Conservation (phyloP, 2,797 vertebrate species). For the Cossypha niveicapilla region DNA sequence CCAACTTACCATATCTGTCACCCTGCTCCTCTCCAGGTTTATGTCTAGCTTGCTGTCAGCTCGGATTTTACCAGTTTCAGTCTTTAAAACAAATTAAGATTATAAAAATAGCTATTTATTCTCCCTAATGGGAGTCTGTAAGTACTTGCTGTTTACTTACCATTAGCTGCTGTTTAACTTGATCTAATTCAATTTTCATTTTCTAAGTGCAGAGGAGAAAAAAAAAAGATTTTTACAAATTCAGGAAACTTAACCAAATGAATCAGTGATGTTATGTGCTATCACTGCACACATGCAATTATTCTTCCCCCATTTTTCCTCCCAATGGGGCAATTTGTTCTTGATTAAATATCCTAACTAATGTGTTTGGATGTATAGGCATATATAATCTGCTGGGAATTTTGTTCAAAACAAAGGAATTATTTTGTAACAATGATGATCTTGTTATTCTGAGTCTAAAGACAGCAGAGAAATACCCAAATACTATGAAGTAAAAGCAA, state of each 20-base stretch:
- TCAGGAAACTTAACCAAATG: not conserved
- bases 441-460: not conserved
- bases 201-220: conserved; percentile 77
- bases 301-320: not conserved
- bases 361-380: not conserved
- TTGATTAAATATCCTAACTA: not conserved
- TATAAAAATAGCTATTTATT: not conserved
- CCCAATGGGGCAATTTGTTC: not conserved
- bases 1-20: conserved; percentile 81
- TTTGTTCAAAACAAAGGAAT: not conserved
- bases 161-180: conserved; percentile 84
- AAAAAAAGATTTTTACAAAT: not conserved
- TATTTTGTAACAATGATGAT: not conserved
- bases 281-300: not conserved
- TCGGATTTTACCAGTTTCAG: conserved; percentile 85
- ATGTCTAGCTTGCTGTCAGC: conserved; percentile 91
- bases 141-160: conserved; percentile 73
- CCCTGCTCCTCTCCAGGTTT: conserved; percentile 90
- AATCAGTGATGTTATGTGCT: not conserved
- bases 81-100: conserved; percentile 74
- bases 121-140: not conserved
- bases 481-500: not conserved
- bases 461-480: not conserved
- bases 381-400: not conserved
- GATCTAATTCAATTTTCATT: conserved; percentile 92